These are phyloP conservation scores for Sternarchorhynchus goeldii DNA, from an alignment of 2,797 vertebrate genomes.

Conservation along the genomic window DNA sequence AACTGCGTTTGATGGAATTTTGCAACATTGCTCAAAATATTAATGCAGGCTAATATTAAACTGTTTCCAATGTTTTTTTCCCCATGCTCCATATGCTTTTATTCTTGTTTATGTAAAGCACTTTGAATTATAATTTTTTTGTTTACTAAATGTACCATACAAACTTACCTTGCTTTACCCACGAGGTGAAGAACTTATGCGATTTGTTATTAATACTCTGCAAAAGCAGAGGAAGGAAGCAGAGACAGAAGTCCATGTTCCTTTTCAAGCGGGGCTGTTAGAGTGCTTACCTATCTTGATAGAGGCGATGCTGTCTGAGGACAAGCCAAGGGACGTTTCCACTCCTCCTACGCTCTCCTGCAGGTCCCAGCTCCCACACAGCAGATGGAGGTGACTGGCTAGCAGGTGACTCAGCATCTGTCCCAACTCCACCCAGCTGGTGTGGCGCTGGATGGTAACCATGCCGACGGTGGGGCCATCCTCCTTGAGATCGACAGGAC, in stretches of 20 bases:
- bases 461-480: constrained; percentile 78
- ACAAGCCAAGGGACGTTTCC: constrained; percentile 79
- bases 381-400: constrained; percentile 81
- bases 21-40: too few species aligned
- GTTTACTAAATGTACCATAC: too few species aligned
- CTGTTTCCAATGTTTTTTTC: too few species aligned
- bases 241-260: not conserved
- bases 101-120: too few species aligned
- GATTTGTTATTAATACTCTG: not conserved
- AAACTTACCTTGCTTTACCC: too few species aligned
- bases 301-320: constrained; percentile 78
- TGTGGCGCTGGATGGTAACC: constrained; percentile 81
- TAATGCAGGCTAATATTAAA: too few species aligned
- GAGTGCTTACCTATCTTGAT: constrained; percentile 81
- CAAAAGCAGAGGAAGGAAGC: not conserved
- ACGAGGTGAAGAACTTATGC: too few species aligned
- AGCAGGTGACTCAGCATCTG: constrained; percentile 79
- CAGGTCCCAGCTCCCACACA: constrained; percentile 80
- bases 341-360: constrained; percentile 68
- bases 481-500: constrained; percentile 75
- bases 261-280: not conserved
- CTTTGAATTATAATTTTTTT: too few species aligned
- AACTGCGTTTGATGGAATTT: too few species aligned
- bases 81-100: too few species aligned
- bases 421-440: constrained; percentile 84